Evolutionary conservation across 2,113 vertebrate genomes (phyloP), one percentile per base, ranked within the genome.

Genomic region (Ammospiza nelsoni): DNA sequence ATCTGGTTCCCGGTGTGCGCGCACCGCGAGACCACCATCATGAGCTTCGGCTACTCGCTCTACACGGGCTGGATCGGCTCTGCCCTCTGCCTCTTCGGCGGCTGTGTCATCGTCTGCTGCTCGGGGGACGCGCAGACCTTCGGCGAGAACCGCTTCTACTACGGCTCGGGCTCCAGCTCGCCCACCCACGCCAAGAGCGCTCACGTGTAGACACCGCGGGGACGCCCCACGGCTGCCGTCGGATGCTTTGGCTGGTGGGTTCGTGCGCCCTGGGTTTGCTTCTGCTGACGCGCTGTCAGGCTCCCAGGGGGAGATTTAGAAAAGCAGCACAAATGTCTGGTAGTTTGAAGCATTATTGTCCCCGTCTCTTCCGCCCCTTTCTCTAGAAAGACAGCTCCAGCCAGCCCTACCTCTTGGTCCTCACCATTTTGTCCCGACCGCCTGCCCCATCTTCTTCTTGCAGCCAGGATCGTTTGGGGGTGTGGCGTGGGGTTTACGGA

Each of bases 21-120:
- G 14, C 98, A 99, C 91, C 97, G 97, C 0, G 97, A 98, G 63
- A 98, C 99, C 72, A 98, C 98, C 77, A 98, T 99, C 49, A 98
- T 99, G 98, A 99, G 99, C 25, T 99, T 99, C 0, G 99, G 99
- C 84, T 99, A 99, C 97, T 99, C 99, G 2, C 97, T 99, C 52
- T 99, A 99, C 59, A 97, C 98, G 1, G 99, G 99, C 95, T 99
- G 99, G 99, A 98, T 99, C 1, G 99, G 99, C 31, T 98, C 98
- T 5, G 98, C 97, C 22, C 98, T 99, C 93, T 99, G 99, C 92
- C 98, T 99, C 35, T 96, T 99, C 25, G 99, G 99, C 0, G 98
- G 99, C 67, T 95, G 96, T 1, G 79, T 98, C 89, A 98, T 99
- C 58, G 82, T 98, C 74, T 99, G 98, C 92, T 99, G 99, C 95